Conservation (phyloP, 2,797 vertebrate genomes). For the Agapornis canus region DNA sequence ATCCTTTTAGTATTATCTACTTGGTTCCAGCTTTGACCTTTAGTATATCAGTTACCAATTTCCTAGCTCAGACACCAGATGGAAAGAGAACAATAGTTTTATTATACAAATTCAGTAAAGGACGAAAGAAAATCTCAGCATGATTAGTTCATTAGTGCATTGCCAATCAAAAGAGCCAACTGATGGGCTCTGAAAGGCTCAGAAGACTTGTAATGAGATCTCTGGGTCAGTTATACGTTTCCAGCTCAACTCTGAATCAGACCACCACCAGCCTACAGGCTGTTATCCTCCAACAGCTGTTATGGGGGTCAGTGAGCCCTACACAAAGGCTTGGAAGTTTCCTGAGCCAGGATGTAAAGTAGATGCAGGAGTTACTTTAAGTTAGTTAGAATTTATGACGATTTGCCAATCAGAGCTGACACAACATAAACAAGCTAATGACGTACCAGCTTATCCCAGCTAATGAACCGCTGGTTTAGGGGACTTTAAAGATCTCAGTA, state of each 20-base stretch:
- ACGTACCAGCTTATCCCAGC: not conserved
- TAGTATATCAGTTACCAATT: constrained; percentile 21
- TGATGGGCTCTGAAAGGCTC: constrained; percentile 23
- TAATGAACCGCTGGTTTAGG: not conserved
- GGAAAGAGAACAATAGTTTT: constrained; percentile 53
- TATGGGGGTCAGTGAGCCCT: not conserved
- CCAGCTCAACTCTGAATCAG: not conserved
- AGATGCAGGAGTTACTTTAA: not conserved
- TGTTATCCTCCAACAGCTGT: not conserved
- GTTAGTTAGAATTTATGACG: not conserved
- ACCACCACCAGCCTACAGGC: not conserved
- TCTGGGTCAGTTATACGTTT: not conserved
- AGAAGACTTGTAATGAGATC: constrained; percentile 1
- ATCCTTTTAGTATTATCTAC: not conserved
- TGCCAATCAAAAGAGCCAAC: constrained; percentile 9
- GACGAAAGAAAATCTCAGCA: constrained; percentile 33
- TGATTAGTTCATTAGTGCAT: constrained; percentile 43
- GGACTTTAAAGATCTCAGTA: not conserved
- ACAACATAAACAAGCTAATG: not conserved
- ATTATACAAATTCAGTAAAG: constrained; percentile 32
- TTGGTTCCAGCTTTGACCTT: constrained; percentile 36
- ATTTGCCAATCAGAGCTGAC: not conserved
- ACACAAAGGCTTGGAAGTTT: not conserved
- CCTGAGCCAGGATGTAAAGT: not conserved
- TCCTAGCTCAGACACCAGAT: constrained; percentile 60